A percentile compares a stretch with the other conserved stretches of the same genome.
phyloP scores from a whole-genome alignment of 2,113 vertebrate species.

The Dicaeum eximium region DNA sequence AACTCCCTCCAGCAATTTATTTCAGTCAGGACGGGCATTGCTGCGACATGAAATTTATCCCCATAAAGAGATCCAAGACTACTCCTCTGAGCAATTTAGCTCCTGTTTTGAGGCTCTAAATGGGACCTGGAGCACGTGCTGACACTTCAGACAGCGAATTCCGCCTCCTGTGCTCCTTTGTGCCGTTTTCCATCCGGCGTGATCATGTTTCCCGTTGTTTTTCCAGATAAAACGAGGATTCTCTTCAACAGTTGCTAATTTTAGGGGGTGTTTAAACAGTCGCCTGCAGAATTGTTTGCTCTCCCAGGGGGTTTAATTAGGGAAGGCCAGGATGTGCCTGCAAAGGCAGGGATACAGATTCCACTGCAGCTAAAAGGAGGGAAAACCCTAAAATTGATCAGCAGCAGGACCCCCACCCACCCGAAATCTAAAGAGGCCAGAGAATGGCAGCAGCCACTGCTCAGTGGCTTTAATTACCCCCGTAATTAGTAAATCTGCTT shows the following conservation, averaged over 20 bases:
- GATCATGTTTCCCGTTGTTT: neutral
- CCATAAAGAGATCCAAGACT: neutral
- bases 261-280: neutral
- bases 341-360: neutral
- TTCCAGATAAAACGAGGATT: neutral
- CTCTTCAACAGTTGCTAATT: neutral
- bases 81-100: neutral
- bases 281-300: neutral
- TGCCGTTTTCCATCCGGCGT: neutral
- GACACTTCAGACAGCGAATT: neutral
- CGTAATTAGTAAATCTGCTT: neutral
- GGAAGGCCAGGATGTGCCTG: neutral
- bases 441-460: neutral
- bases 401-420: accelerated
- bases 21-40: neutral
- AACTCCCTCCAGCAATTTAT: slow-evolving; percentile 21
- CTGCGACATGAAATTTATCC: neutral
- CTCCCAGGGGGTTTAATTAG: neutral
- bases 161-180: neutral
- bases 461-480: neutral
- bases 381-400: neutral
- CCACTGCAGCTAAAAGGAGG: neutral
- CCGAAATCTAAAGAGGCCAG: neutral
- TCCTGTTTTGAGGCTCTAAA: neutral
- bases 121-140: neutral